A percentile compares a stretch with the other conserved stretches of the same genome.
Conservation (phyloP, 2,888 invertebrate species). For the Acanthosoma haemorrhoidale region DNA sequence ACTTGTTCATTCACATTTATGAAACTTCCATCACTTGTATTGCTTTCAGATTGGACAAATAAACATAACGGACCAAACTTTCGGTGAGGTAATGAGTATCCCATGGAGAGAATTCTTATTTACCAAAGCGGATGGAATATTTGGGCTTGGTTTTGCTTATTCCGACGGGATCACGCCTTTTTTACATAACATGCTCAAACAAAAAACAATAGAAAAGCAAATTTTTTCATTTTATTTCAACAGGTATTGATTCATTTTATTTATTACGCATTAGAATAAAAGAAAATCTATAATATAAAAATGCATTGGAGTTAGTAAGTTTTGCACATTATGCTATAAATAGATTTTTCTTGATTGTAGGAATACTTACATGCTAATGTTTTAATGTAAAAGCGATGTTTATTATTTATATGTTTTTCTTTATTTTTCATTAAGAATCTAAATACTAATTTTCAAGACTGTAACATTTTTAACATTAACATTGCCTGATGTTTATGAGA, state of each 20-base stretch:
- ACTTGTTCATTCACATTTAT: background rate
- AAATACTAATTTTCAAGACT: too few relatives aligned
- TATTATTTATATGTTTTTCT: too few relatives aligned
- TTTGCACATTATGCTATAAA: too few relatives aligned
- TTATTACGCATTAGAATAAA: background rate
- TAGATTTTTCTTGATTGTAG: too few relatives aligned
- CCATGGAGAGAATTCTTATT: slow-evolving; percentile 58
- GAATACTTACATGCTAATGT: too few relatives aligned
- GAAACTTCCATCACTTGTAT: background rate
- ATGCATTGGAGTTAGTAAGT: too few relatives aligned
- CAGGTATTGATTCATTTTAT: slow-evolving; percentile 48
- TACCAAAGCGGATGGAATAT: slow-evolving; percentile 65
- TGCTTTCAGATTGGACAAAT: slow-evolving; percentile 52
- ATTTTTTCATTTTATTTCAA: slow-evolving; percentile 67
- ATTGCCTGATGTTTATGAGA: too few relatives aligned
- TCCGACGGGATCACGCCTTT: slow-evolving; percentile 55
- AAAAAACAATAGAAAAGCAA: slow-evolving; percentile 50
- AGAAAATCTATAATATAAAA: background rate
- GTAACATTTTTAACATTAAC: too few relatives aligned
- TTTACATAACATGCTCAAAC: slow-evolving; percentile 59
- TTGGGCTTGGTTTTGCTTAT: slow-evolving; percentile 58
- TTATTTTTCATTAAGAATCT: too few relatives aligned
- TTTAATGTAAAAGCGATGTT: too few relatives aligned
- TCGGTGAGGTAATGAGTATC: slow-evolving; percentile 63
- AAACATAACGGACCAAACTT: slow-evolving; percentile 57